These are phyloP conservation scores for Diaphora mendica DNA, from an alignment of 2,888 invertebrate species.

Conservation along the genomic window DNA sequence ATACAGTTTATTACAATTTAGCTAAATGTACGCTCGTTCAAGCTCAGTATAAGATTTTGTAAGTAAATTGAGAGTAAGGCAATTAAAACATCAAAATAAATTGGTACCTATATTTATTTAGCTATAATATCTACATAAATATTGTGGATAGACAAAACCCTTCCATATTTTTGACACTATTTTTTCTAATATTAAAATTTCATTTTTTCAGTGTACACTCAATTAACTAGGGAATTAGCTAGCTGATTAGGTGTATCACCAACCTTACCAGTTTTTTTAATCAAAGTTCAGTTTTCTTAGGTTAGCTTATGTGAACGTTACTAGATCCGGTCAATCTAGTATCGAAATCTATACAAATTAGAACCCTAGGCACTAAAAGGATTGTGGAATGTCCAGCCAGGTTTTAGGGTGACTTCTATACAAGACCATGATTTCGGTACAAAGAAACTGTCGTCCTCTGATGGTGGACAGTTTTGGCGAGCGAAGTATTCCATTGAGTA, in stretches of 20 bases:
- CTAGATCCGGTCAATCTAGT: not conserved
- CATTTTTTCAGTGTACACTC: not conserved
- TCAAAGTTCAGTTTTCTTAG: not conserved
- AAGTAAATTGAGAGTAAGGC: too few relatives aligned
- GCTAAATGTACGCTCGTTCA: not conserved
- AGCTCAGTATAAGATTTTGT: not conserved
- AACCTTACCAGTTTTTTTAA: not conserved
- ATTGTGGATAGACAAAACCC: not conserved
- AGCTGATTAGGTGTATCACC: not conserved
- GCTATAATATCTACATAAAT: not conserved
- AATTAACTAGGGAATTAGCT: not conserved
- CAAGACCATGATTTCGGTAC: conserved; percentile 83
- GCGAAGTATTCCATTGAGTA: conserved; percentile 96
- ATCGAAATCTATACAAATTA: conserved; percentile 21
- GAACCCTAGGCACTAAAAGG: conserved; percentile 63
- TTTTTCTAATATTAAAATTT: not conserved
- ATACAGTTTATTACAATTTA: not conserved
- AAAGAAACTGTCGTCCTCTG: conserved; percentile 77
- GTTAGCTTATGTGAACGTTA: not conserved
- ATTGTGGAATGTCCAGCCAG: conserved; percentile 80
- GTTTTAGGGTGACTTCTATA: conserved; percentile 76
- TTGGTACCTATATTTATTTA: not conserved
- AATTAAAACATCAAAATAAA: not conserved
- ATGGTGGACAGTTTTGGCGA: conserved; percentile 89
- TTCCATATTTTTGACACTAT: not conserved